Base-by-base conservation (phyloP, 2,888 invertebrate species). In the Siphlonurus alternatus region DNA sequence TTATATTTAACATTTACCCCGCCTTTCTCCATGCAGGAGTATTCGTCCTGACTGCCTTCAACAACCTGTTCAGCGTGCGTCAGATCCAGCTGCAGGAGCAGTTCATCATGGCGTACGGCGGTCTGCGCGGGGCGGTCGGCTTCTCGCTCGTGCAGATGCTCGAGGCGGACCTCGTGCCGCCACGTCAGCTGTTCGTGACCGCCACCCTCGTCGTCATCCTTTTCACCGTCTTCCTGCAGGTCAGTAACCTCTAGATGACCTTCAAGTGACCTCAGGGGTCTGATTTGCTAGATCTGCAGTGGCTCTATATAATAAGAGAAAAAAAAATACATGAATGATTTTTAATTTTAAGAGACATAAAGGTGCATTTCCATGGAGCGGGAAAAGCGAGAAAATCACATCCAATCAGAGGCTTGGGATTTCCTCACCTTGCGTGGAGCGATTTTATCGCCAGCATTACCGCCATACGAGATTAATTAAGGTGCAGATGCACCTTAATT, bases 211-310 rank as follows among this genome's bases (percentile, higher is more conserved):
- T 79, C 23, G 78, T 83, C 64, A 79, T 83, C 54, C 76, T 81
- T 65, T 82, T 82, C 69, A 83, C 83, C 7, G 81, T 82, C 1
- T 81, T 83, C 69, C 70, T 83, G 24, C 83, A 83, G 77, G 81
- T 69, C 10, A 61, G 61, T 20, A 53, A n/a, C 2, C 22, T 15
- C 22, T 59, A 59, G 15, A 22, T 22, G 15, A 19, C 59, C n/a
- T n/a, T n/a, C n/a, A n/a, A 53, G 19, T n/a, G 18, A 53, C 18
- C 18, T 53, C 53, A 53, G 18, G 18, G 18, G 18, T 53, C 18
- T 53, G 18, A 18, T n/a, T 53, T 18, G 19, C 19, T n/a, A 53
- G 18, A 53, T 53, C 2, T 53, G 53, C 18, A 53, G 1, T 53
- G 18, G 18, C 53, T 53, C 53, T 53, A 53, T 53, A n/a, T 10